Evolutionary conservation across 92 coral and sea anemone species (phyloP), one percentile per base, ranked within the genome.

Genomic region (Blastomussa wellsi): DNA sequence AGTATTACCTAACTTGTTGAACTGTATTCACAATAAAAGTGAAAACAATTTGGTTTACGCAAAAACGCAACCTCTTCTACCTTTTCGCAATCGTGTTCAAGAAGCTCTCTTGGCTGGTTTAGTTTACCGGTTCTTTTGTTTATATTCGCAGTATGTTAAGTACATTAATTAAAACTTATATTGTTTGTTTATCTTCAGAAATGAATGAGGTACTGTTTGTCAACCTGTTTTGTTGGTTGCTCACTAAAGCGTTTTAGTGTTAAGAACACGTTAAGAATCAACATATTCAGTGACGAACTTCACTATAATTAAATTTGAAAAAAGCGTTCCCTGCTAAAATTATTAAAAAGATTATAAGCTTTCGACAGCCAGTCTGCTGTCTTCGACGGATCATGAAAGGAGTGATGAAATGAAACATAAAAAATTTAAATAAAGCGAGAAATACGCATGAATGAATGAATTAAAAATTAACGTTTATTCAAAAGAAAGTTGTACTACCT

Each of bases 51-150:
- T 32, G 29, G 31, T 53, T 33, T 19, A 32, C 67, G 19, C 0
- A 33, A 36, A 44, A 77, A 36, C 80, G 20, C 16, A 44, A 10
- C 17, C 10, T 49, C 49, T 75, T 19, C 8, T 8, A 10, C 17
- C 12, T 49, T 49, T 75, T 19, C 8, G 24, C 14, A 68, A 68
- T 32, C 41, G 73, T 66, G 83, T 39, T 67, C 26, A 28, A 16
- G 69, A 15, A 4, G 42, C 35, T 26, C 35, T 15, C 39, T n/a
- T 44, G 55, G 28, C 28, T 11, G 15, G 26, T 69, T 36, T 15
- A 38, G 32, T 65, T 70, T 69, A n/a, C n/a, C n/a, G 49, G 42
- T 32, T 81, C 85, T 69, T 79, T 81, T 68, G 77, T 81, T 81
- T 52, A 26, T 24, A 81, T 35, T 70, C 78, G 70, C 66, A 70